Evolutionary conservation across 2,888 invertebrate species (phyloP).

Genomic region (Hedya salicella): DNA sequence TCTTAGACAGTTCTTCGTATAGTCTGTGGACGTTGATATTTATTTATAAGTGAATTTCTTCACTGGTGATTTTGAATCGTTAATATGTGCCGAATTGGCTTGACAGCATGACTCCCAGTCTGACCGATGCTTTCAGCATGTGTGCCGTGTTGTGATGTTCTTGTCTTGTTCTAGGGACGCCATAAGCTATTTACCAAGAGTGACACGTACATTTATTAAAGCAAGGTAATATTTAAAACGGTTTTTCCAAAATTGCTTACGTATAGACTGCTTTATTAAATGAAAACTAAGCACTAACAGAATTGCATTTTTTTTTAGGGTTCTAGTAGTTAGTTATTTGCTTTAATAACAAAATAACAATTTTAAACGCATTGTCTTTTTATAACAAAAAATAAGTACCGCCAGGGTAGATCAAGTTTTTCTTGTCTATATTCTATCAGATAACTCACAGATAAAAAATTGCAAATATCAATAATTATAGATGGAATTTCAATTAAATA

Average conservation of each 20-base stretch:
- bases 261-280: conserved; percentile 55
- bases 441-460: too few relatives aligned
- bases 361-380: background rate
- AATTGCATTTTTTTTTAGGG: background rate
- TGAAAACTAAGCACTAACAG: conserved; percentile 17
- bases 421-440: too few relatives aligned
- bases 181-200: conserved; percentile 86
- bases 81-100: conserved; percentile 64
- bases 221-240: conserved; percentile 71
- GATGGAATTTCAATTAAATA: too few relatives aligned
- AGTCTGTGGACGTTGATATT: too few relatives aligned
- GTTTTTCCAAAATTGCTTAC: conserved; percentile 57
- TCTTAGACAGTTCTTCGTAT: too few relatives aligned
- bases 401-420: too few relatives aligned
- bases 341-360: background rate
- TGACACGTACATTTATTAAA: conserved; percentile 95
- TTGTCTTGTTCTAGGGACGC: conserved; percentile 89
- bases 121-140: conserved; percentile 57
- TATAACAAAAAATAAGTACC: background rate
- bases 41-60: background rate
- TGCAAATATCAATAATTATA: too few relatives aligned
- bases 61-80: conserved; percentile 49
- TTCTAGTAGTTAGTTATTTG: conserved; percentile 34
- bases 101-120: conserved; percentile 40
- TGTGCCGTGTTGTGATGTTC: conserved; percentile 71